phyloP scores from a whole-genome alignment of 1,140 invertebrate species.

The Harlomillsia oculata region DNA sequence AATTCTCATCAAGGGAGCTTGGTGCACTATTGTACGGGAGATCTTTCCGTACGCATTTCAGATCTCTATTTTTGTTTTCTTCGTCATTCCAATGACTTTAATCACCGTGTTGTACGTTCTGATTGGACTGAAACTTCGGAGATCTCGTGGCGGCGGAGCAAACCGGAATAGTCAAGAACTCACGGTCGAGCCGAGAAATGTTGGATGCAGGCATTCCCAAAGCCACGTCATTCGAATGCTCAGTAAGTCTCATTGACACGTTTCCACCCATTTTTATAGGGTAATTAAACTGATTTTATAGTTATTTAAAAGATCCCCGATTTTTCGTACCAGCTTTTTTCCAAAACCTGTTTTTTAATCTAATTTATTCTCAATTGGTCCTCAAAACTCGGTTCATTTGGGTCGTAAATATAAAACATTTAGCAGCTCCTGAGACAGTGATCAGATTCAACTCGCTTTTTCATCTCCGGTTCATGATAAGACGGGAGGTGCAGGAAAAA shows the following conservation, averaged over 20 bases:
- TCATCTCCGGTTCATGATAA: too few relatives aligned
- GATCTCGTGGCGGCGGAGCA: constrained; percentile 25
- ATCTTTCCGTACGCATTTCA: constrained; percentile 35
- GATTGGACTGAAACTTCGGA: constrained; percentile 41
- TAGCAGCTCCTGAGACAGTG: too few relatives aligned
- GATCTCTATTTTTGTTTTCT: constrained; percentile 35
- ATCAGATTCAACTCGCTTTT: too few relatives aligned
- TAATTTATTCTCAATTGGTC: too few relatives aligned
- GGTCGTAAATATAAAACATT: too few relatives aligned
- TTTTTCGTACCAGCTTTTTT: too few relatives aligned
- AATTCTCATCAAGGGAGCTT: constrained; percentile 32
- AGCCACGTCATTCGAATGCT: constrained; percentile 57
- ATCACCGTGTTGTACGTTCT: constrained; percentile 40
- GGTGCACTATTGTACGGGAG: constrained; percentile 29
- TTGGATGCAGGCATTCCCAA: constrained; percentile 41
- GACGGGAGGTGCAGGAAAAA: too few relatives aligned
- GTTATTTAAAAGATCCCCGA: too few relatives aligned
- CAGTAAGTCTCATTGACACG: constrained; percentile 45
- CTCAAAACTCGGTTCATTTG: too few relatives aligned
- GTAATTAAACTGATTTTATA: too few relatives aligned
- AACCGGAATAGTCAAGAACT: constrained; percentile 30
- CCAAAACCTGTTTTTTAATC: too few relatives aligned
- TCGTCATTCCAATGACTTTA: constrained; percentile 36
- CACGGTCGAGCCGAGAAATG: constrained; percentile 27
- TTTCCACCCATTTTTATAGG: background rate